Percentiles rank a stretch among this genome's conserved stretches.
phyloP scores from a whole-genome alignment of 1,140 invertebrate genomes.

The Lepidurus arcticus region DNA sequence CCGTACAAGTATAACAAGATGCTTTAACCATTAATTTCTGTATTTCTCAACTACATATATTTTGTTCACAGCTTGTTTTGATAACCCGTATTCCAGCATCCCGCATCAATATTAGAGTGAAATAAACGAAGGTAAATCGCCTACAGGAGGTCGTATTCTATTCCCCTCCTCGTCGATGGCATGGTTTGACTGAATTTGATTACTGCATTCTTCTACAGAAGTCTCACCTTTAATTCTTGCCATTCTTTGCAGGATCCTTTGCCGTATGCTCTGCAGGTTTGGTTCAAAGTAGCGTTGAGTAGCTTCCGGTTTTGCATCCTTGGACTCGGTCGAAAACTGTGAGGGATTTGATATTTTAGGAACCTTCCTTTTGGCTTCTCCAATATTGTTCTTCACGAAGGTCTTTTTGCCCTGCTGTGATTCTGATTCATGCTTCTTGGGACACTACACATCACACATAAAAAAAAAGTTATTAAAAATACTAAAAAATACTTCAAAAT shows the following conservation, averaged over 20 bases:
- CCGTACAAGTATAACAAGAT: too few relatives aligned
- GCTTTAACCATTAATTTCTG: too few relatives aligned
- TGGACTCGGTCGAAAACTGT: neutral
- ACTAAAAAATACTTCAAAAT: constrained; percentile 29
- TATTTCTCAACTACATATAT: too few relatives aligned
- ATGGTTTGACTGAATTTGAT: neutral
- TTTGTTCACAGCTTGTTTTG: too few relatives aligned
- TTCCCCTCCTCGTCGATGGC: neutral
- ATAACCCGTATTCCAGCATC: neutral
- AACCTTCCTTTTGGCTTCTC: neutral
- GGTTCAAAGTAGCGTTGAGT: neutral
- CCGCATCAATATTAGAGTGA: neutral
- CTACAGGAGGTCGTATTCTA: neutral
- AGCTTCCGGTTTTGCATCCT: neutral
- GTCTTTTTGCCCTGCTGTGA: neutral
- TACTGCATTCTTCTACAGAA: neutral
- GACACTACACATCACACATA: neutral
- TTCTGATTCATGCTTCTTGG: neutral
- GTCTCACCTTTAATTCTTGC: neutral
- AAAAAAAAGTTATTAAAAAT: neutral
- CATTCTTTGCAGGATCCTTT: constrained; percentile 4
- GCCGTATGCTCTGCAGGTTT: neutral
- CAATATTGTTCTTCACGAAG: neutral
- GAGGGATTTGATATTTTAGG: neutral
- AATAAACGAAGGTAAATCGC: neutral